phyloP scores from a whole-genome alignment of 2,113 vertebrate species.

The Meles meles region DNA sequence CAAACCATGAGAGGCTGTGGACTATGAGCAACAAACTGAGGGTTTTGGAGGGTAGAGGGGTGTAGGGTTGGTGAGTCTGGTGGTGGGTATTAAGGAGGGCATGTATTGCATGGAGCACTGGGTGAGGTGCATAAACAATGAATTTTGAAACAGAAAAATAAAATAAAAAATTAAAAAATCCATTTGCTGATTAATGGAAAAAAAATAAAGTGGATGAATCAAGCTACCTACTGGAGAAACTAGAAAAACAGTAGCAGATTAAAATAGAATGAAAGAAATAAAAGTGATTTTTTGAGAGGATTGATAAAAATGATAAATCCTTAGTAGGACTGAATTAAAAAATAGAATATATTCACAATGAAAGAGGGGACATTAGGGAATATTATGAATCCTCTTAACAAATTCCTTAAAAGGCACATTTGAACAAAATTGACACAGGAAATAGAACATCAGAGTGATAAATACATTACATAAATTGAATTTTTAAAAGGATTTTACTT shows the following conservation, averaged over 20 bases:
- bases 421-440: neutral
- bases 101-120: too few species aligned
- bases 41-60: too few species aligned
- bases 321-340: neutral
- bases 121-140: too few species aligned
- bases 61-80: too few species aligned
- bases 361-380: neutral
- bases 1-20: too few species aligned
- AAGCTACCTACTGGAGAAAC: neutral
- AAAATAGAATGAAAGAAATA: neutral
- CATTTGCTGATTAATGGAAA: neutral
- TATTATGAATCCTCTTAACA: neutral
- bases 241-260: neutral
- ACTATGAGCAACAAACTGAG: too few species aligned
- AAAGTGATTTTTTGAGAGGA: neutral
- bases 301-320: neutral
- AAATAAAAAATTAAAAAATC: too few species aligned
- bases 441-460: neutral
- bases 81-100: too few species aligned
- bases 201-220: neutral
- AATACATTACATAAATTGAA: neutral
- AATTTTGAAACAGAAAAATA: too few species aligned
- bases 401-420: neutral
- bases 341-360: neutral
- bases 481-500: neutral